Conservation (phyloP, 1,140 invertebrate genomes). For the Mamestra configurata region DNA sequence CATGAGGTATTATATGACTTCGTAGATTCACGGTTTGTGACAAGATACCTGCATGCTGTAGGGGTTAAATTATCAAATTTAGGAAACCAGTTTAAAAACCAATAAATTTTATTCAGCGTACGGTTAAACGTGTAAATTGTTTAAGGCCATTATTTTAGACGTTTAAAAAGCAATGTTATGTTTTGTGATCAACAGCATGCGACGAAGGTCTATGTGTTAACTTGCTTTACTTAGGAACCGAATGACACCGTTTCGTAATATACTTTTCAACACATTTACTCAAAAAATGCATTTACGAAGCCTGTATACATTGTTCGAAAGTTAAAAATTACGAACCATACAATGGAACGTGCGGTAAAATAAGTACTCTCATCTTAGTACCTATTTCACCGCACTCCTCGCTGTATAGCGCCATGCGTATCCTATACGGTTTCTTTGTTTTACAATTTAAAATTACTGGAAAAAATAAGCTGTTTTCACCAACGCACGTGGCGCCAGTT, state of each 20-base stretch:
- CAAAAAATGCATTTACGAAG: no score
- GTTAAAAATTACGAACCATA: no score
- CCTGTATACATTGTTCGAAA: no score
- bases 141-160: constrained; percentile 77
- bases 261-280: no score
- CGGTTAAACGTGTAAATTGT: constrained; percentile 80
- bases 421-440: no score
- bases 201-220: constrained; percentile 63
- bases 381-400: no score
- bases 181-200: constrained; percentile 68
- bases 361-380: no score
- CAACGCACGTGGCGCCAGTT: no score
- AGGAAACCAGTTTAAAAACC: constrained; percentile 44
- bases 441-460: no score
- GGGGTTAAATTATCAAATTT: constrained; percentile 54
- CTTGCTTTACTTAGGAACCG: constrained; percentile 53
- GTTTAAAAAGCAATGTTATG: constrained; percentile 83
- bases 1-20: background rate
- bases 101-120: constrained; percentile 76
- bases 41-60: background rate
- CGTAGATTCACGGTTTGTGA: background rate
- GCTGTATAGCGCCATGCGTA: no score
- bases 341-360: no score
- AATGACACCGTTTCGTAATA: background rate
- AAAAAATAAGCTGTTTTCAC: no score